A percentile compares a stretch with the other conserved stretches of the same genome.
These are phyloP conservation scores for Solenopsis invicta DNA, from an alignment of 1,140 invertebrate genomes.

Conservation along the genomic window DNA sequence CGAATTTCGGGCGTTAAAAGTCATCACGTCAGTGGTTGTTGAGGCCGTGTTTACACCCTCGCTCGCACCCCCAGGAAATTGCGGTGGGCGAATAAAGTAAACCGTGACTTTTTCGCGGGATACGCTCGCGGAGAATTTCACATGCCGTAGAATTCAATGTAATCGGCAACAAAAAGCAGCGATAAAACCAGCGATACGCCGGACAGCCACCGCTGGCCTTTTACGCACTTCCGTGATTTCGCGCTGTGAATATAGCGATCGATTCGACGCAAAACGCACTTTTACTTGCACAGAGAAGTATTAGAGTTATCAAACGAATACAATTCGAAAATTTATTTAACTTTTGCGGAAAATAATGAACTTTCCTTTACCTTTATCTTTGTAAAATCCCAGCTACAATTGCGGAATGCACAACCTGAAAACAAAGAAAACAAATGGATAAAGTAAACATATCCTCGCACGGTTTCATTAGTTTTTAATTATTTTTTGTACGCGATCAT, in stretches of 20 bases:
- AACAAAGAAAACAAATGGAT: not conserved
- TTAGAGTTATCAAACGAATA: not conserved
- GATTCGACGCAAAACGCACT: not conserved
- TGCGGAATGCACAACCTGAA: not conserved
- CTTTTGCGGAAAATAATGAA: not conserved
- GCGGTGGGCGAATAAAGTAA: not conserved
- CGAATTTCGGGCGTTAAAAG: not conserved
- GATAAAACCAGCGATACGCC: not conserved
- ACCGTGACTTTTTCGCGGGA: not conserved
- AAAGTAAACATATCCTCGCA: not conserved
- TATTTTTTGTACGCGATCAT: not conserved
- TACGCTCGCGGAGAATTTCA: conserved; percentile 11
- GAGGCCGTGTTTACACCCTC: not conserved
- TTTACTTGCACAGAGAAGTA: not conserved
- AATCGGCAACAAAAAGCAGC: conserved; percentile 41
- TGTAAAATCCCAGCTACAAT: not conserved
- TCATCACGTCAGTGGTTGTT: not conserved
- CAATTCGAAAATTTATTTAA: not conserved
- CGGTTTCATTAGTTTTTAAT: not conserved
- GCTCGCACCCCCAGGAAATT: not conserved
- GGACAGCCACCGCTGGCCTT: not conserved
- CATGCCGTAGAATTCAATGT: not conserved
- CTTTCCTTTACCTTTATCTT: not conserved
- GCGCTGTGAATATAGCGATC: not conserved
- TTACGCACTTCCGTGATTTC: conserved; percentile 44